These are phyloP conservation scores for Octodonta nipae DNA, from an alignment of 2,888 invertebrate species.

Conservation along the genomic window DNA sequence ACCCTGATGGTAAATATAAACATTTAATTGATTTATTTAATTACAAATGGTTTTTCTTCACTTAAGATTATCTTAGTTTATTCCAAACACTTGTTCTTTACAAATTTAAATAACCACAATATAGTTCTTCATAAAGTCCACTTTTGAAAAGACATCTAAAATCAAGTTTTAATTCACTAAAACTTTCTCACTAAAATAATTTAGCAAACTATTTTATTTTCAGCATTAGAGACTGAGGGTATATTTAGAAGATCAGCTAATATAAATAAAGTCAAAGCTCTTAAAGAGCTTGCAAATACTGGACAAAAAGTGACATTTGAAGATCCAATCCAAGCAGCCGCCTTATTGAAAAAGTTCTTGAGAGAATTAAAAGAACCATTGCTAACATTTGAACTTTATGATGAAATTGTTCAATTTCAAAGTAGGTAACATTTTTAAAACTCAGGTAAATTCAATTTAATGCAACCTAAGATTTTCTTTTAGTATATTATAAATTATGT, in stretches of 20 bases:
- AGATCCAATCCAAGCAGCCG: conserved; percentile 86
- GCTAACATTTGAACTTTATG: conserved; percentile 83
- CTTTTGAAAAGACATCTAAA: too few relatives aligned
- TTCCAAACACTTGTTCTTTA: too few relatives aligned
- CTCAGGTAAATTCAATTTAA: too few relatives aligned
- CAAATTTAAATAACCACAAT: too few relatives aligned
- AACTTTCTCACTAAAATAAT: too few relatives aligned
- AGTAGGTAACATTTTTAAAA: conserved; percentile 41
- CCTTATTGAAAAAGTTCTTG: conserved; percentile 86
- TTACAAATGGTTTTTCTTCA: background rate
- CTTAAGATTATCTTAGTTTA: conserved; percentile 2
- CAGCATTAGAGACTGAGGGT: conserved; percentile 88
- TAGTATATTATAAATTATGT: too few relatives aligned
- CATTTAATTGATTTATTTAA: background rate
- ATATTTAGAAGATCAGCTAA: conserved; percentile 89
- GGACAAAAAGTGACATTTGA: conserved; percentile 71
- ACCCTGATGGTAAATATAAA: conserved; percentile 61
- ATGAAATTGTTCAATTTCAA: conserved; percentile 82
- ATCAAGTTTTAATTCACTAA: too few relatives aligned
- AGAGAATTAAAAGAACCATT: conserved; percentile 84
- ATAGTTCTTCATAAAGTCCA: too few relatives aligned
- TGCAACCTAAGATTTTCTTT: too few relatives aligned
- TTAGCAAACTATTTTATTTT: conserved; percentile 22
- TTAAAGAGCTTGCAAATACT: conserved; percentile 73
- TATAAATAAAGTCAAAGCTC: conserved; percentile 65